These are phyloP conservation scores for Mastacembelus armatus DNA, from an alignment of 2,797 vertebrate species.

Conservation along the genomic window DNA sequence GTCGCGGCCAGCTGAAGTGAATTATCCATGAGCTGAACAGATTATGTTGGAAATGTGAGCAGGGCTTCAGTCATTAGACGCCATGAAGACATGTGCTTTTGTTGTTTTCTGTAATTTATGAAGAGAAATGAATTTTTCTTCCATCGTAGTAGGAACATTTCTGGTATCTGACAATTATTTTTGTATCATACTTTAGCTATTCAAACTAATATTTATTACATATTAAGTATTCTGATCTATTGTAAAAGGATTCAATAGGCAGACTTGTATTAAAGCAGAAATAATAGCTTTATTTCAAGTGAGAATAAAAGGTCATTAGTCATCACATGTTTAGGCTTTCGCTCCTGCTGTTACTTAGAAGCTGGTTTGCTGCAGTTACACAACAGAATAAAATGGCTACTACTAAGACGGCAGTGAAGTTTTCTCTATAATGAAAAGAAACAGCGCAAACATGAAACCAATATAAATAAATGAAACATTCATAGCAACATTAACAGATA, in stretches of 20 bases:
- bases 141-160: constrained; percentile 9
- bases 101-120: background rate
- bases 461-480: constrained; percentile 80
- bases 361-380: constrained; percentile 44
- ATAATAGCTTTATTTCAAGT: constrained; percentile 83
- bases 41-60: constrained; percentile 33
- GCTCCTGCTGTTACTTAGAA: constrained; percentile 55
- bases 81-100: constrained; percentile 8
- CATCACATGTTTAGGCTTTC: constrained; percentile 68
- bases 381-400: constrained; percentile 39
- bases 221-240: background rate
- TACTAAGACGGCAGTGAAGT: constrained; percentile 43
- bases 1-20: constrained; percentile 24
- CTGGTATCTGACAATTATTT: too few species aligned
- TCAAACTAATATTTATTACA: background rate
- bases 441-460: constrained; percentile 60
- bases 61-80: constrained; percentile 14
- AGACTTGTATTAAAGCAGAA: constrained; percentile 62
- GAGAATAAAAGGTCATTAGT: constrained; percentile 72
- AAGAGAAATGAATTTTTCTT: background rate
- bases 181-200: background rate
- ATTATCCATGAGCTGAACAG: constrained; percentile 26
- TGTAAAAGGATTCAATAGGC: constrained; percentile 32
- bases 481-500: constrained; percentile 48
- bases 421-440: constrained; percentile 45